A percentile compares a stretch with the other conserved stretches of the same genome.
These are phyloP conservation scores for Paratilapia polleni DNA, from an alignment of 2,113 vertebrate species.

Conservation along the genomic window DNA sequence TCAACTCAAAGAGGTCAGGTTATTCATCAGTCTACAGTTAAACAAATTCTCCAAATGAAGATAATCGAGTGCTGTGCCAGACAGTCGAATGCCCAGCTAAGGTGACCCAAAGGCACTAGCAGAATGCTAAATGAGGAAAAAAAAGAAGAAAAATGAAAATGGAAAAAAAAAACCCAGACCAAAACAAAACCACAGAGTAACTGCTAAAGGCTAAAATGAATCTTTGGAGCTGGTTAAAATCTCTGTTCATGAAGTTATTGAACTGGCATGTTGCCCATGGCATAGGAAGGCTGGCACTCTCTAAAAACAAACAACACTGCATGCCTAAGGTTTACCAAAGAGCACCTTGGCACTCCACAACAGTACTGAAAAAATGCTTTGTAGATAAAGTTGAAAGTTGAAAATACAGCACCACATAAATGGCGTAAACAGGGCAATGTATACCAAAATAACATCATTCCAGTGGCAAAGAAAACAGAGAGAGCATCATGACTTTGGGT, in stretches of 20 bases:
- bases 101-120: background rate
- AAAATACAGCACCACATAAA: background rate
- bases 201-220: background rate
- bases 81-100: background rate
- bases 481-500: background rate
- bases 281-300: background rate
- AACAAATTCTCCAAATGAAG: background rate
- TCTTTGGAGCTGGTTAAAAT: background rate
- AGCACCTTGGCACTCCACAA: background rate
- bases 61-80: background rate
- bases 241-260: background rate
- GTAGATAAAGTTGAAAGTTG: background rate
- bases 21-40: background rate
- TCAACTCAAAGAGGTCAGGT: background rate
- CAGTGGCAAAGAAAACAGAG: background rate
- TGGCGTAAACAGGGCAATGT: background rate
- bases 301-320: slow-evolving; percentile 3
- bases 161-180: background rate
- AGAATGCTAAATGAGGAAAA: background rate
- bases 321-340: background rate
- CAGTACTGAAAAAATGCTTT: background rate
- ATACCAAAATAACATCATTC: background rate
- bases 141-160: background rate
- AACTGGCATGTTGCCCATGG: background rate
- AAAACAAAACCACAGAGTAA: background rate